Evolutionary conservation across 2,113 vertebrate species (phyloP).

Genomic region (Haliaeetus leucogaster): DNA sequence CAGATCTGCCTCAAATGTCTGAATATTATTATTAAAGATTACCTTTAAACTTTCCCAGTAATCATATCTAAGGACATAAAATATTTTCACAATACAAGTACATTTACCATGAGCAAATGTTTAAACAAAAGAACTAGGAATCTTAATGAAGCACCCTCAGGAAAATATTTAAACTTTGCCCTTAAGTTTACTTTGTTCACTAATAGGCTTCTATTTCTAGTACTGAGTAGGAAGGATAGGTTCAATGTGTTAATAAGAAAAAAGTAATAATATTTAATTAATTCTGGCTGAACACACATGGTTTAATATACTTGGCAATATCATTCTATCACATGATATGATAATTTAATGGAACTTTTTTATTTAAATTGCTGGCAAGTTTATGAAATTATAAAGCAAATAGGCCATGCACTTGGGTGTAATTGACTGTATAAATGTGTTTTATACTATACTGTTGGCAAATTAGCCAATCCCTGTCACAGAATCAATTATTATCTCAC

Average conservation of each 20-base stretch:
- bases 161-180: constrained; percentile 82
- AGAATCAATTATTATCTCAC: constrained; percentile 82
- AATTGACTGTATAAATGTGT: constrained; percentile 89
- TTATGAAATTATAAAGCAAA: constrained; percentile 91
- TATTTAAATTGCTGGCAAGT: constrained; percentile 89
- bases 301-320: constrained; percentile 87
- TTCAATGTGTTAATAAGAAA: constrained; percentile 86
- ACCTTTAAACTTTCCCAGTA: constrained; percentile 67
- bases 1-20: constrained; percentile 16
- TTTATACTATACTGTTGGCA: constrained; percentile 84
- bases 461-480: constrained; percentile 83
- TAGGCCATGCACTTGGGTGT: constrained; percentile 85
- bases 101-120: constrained; percentile 81
- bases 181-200: constrained; percentile 81
- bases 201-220: constrained; percentile 82
- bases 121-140: constrained; percentile 80
- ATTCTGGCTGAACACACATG: constrained; percentile 86
- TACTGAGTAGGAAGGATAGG: constrained; percentile 75
- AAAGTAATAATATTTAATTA: constrained; percentile 89
- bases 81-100: constrained; percentile 82
- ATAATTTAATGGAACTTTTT: constrained; percentile 88
- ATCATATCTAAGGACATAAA: constrained; percentile 78
- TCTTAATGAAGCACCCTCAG: constrained; percentile 80
- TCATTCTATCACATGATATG: constrained; percentile 85
- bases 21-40: constrained; percentile 63